Evolutionary conservation across 2,888 invertebrate genomes (phyloP).

Genomic region (Nezara viridula): DNA sequence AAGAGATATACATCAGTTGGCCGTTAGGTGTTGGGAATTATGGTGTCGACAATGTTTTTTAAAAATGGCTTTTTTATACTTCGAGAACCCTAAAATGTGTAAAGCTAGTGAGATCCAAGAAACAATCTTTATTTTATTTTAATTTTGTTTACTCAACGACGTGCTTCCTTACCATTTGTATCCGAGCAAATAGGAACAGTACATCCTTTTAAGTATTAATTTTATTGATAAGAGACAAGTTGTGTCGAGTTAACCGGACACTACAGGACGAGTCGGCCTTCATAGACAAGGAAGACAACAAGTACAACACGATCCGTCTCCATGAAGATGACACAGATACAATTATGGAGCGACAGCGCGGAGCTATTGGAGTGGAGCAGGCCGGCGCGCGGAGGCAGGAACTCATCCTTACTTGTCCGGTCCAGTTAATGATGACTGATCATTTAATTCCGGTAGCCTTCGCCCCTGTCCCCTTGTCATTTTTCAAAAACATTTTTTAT

Average conservation of each 20-base stretch:
- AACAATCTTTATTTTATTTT: no score
- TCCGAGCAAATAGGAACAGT: not conserved
- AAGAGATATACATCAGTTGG: no score
- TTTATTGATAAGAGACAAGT: not conserved
- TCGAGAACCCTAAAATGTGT: no score
- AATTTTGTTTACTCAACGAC: no score
- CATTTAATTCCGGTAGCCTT: constrained; percentile 56
- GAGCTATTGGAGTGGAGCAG: not conserved
- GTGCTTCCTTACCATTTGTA: no score
- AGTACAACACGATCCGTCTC: not conserved
- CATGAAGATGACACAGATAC: constrained; percentile 24
- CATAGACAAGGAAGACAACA: not conserved
- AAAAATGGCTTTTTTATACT: no score
- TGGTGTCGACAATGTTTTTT: no score
- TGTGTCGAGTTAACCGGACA: not conserved
- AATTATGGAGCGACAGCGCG: constrained; percentile 8
- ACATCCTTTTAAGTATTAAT: not conserved
- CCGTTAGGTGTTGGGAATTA: no score
- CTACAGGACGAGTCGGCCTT: not conserved
- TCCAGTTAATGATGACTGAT: constrained; percentile 57
- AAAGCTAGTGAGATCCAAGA: no score
- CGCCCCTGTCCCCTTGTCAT: constrained; percentile 8
- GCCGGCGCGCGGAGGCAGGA: not conserved
- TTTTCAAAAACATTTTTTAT: constrained; percentile 51
- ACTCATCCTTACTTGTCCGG: constrained; percentile 55